A percentile compares a stretch with the other conserved stretches of the same genome.
Conservation (phyloP, 2,888 invertebrate species). For the Apotomis betuletana region DNA sequence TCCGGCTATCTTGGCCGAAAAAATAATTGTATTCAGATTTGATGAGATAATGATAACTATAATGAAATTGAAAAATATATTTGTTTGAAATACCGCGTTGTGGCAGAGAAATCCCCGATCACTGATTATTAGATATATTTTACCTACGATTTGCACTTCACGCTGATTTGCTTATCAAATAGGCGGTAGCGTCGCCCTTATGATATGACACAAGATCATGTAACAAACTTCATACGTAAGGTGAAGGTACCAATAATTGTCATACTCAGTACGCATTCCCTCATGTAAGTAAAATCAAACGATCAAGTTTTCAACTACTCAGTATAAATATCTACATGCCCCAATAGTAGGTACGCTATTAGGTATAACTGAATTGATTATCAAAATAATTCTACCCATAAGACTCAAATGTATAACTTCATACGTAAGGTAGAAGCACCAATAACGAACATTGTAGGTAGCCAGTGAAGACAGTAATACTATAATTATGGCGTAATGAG, state of each 20-base stretch:
- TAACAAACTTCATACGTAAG: slow-evolving; percentile 3
- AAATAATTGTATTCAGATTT: too few species aligned
- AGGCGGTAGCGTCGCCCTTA: neutral
- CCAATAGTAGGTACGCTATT: too few species aligned
- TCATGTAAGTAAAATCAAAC: too few species aligned
- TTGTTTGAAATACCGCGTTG: too few species aligned
- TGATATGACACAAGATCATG: neutral
- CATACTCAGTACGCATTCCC: too few species aligned
- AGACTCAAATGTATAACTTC: slow-evolving; percentile 1
- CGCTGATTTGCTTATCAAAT: neutral
- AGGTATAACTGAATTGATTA: too few species aligned
- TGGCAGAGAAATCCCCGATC: too few species aligned
- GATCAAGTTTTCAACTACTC: too few species aligned
- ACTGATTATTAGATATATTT: neutral
- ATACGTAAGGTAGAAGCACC: slow-evolving; percentile 7
- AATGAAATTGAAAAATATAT: too few species aligned
- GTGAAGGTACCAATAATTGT: neutral
- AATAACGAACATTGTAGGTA: neutral
- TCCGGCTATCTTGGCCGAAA: too few species aligned
- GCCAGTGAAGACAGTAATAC: neutral
- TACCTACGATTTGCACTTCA: neutral
- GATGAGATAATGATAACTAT: too few species aligned
- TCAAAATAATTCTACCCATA: neutral
- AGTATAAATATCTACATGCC: too few species aligned
- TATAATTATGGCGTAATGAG: slow-evolving; percentile 22